phyloP scores from a whole-genome alignment of 1,140 invertebrate species.

The Sarcophaga peregrina region DNA sequence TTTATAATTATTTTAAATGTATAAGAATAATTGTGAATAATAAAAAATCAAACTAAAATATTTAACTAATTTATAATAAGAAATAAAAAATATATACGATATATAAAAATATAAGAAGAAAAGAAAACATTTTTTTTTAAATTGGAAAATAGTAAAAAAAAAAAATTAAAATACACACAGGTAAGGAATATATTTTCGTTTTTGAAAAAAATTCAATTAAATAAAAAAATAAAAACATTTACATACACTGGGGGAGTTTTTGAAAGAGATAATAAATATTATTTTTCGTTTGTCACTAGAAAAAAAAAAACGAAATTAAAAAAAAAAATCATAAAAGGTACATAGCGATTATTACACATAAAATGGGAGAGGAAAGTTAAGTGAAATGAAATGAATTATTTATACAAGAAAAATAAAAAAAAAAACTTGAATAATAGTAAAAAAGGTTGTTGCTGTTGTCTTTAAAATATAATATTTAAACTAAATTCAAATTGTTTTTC shows the following conservation, averaged over 20 bases:
- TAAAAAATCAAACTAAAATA: slow-evolving; percentile 42
- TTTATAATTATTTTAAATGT: slow-evolving; percentile 22
- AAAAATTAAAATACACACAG: neutral
- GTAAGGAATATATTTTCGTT: neutral
- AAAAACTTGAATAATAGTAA: neutral
- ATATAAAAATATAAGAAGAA: slow-evolving; percentile 35
- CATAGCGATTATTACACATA: slow-evolving; percentile 39
- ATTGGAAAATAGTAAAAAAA: neutral
- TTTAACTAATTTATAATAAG: slow-evolving; percentile 41
- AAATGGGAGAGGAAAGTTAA: neutral
- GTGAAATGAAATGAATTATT: slow-evolving; percentile 11
- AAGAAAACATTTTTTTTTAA: neutral
- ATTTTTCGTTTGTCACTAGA: too few species aligned
- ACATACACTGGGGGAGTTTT: neutral
- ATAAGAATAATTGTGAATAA: slow-evolving; percentile 31
- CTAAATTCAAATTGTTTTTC: slow-evolving; percentile 13
- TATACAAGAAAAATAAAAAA: slow-evolving; percentile 9
- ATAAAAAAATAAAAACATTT: neutral
- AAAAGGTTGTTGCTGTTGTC: neutral
- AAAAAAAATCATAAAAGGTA: slow-evolving; percentile 33
- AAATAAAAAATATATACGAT: slow-evolving; percentile 1
- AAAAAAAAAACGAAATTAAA: neutral
- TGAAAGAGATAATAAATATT: too few species aligned
- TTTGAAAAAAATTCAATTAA: neutral
- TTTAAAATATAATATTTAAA: slow-evolving; percentile 29